These are phyloP conservation scores for Apamea sordens DNA, from an alignment of 2,888 invertebrate genomes.

Conservation along the genomic window DNA sequence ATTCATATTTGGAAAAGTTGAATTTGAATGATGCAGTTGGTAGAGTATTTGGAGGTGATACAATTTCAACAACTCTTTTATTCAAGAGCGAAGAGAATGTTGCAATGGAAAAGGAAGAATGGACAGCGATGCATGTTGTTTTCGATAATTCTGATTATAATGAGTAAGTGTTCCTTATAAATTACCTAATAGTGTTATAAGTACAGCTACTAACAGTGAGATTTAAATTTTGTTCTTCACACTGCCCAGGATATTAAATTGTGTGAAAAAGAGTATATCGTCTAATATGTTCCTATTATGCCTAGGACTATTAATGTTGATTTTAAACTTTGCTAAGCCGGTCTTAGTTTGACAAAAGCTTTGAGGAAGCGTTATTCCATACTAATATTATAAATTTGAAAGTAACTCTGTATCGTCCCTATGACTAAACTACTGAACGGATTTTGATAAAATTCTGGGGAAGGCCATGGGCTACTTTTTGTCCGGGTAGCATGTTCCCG, in stretches of 20 bases:
- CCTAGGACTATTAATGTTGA: not conserved
- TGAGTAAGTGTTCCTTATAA: slow-evolving; percentile 76
- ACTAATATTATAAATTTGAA: too few relatives aligned
- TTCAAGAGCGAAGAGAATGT: slow-evolving; percentile 80
- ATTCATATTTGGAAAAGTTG: slow-evolving; percentile 72
- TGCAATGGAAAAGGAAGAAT: slow-evolving; percentile 70
- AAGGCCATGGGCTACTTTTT: too few relatives aligned
- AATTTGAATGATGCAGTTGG: slow-evolving; percentile 71
- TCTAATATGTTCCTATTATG: not conserved
- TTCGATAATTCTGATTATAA: slow-evolving; percentile 84
- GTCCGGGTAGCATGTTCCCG: too few relatives aligned
- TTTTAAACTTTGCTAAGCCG: not conserved
- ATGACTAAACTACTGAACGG: too few relatives aligned
- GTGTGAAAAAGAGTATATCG: not conserved
- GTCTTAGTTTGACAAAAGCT: not conserved
- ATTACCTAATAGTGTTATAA: not conserved
- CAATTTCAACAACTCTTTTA: slow-evolving; percentile 77
- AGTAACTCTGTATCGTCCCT: too few relatives aligned
- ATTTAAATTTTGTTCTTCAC: not conserved
- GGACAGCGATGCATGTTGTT: slow-evolving; percentile 84
- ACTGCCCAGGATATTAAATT: not conserved
- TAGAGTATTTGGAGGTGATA: slow-evolving; percentile 67
- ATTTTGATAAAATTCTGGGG: too few relatives aligned
- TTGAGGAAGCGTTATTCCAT: not conserved
- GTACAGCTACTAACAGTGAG: too few relatives aligned